Conservation (phyloP, 2,888 invertebrate species). For the Lamproptera curius region DNA sequence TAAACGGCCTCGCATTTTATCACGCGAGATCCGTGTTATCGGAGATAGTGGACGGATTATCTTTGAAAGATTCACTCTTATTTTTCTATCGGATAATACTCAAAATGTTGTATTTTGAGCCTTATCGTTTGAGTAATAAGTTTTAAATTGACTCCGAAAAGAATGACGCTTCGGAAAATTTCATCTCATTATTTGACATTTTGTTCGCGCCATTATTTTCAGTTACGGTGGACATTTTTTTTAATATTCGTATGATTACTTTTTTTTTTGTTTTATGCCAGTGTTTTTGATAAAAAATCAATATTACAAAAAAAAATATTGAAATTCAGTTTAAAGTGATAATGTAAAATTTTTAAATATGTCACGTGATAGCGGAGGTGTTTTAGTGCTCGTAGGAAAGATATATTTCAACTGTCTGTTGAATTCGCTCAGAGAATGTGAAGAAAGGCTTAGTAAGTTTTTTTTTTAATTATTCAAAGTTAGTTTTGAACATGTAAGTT, state of each 20-base stretch:
- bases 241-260: background rate
- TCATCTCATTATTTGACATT: background rate
- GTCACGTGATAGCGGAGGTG: conserved; percentile 36
- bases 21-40: conserved; percentile 24
- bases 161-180: background rate
- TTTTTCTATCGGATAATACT: too few relatives aligned
- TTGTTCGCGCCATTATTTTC: background rate
- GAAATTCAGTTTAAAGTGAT: background rate
- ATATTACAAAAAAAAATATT: too few relatives aligned
- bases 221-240: background rate
- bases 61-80: conserved; percentile 15
- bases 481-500: too few relatives aligned
- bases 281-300: background rate
- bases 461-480: conserved; percentile 11
- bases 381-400: conserved; percentile 45
- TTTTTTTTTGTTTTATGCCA: conserved; percentile 1
- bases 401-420: conserved; percentile 43
- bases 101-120: too few relatives aligned
- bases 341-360: conserved; percentile 1
- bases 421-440: conserved; percentile 48
- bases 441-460: conserved; percentile 45
- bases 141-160: too few relatives aligned
- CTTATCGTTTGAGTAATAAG: too few relatives aligned
- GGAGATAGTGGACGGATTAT: conserved; percentile 26
- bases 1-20: conserved; percentile 24